Percentiles rank a stretch among this genome's conserved stretches.
phyloP scores from a whole-genome alignment of 2,797 vertebrate species.

The Podarcis siculus region DNA sequence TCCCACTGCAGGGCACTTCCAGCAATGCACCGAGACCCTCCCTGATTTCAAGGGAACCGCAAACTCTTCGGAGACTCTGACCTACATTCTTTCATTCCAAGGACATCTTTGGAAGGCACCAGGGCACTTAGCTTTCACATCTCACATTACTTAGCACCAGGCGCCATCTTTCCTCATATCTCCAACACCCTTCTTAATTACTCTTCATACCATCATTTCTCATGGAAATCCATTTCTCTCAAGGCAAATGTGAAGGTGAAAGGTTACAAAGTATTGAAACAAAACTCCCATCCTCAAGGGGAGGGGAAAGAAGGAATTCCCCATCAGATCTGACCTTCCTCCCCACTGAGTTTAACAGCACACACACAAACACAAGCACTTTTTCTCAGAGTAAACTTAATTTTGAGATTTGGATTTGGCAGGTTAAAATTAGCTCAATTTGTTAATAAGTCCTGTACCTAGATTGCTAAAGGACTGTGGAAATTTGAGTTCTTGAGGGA shows the following conservation, averaged over 20 bases:
- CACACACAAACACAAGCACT: no score
- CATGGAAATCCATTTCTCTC: neutral
- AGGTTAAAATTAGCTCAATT: neutral
- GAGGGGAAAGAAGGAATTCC: neutral
- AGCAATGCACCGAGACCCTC: neutral
- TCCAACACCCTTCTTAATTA: neutral
- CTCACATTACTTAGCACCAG: neutral
- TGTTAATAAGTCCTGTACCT: neutral
- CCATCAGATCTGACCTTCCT: neutral
- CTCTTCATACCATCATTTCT: neutral
- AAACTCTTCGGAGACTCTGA: neutral
- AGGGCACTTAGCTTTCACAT: neutral
- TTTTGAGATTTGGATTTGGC: slow-evolving; percentile 2
- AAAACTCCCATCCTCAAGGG: neutral
- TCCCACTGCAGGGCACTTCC: neutral
- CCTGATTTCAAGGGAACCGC: neutral
- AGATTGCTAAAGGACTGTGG: neutral
- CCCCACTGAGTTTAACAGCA: neutral
- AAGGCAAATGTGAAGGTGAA: neutral
- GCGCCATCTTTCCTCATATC: neutral
- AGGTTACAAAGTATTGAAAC: neutral
- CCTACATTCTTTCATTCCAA: slow-evolving; percentile 2
- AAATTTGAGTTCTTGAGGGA: neutral
- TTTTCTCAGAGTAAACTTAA: neutral
- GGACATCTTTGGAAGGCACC: neutral